These are phyloP conservation scores for Agapostemon virescens DNA, from an alignment of 2,888 invertebrate species.

Conservation along the genomic window DNA sequence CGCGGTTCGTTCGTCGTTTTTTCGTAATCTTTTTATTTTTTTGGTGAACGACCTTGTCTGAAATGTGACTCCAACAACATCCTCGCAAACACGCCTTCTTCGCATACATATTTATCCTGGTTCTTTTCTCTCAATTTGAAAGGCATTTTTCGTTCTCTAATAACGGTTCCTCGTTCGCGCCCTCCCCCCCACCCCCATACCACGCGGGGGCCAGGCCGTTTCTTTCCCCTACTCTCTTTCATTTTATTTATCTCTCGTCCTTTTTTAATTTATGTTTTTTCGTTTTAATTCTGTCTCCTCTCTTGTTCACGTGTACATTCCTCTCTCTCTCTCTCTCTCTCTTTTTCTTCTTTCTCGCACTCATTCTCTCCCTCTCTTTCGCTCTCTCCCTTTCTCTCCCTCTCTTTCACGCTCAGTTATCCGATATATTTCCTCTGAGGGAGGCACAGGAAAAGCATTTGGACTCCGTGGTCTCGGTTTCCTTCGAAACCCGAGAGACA, in stretches of 20 bases:
- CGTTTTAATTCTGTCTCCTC: constrained; percentile 12
- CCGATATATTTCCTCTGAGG: constrained; percentile 57
- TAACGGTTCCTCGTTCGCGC: constrained; percentile 40
- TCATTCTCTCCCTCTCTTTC: not conserved
- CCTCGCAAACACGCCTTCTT: not conserved
- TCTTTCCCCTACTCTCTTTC: not conserved
- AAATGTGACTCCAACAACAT: not conserved
- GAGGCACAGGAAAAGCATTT: constrained; percentile 64
- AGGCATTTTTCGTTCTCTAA: constrained; percentile 56
- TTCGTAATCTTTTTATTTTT: too few species aligned
- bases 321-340: not conserved
- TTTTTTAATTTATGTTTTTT: constrained; percentile 46
- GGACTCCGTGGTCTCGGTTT: constrained; percentile 52
- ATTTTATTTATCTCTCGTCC: constrained; percentile 53
- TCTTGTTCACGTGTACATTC: constrained; percentile 65
- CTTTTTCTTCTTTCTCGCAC: not conserved
- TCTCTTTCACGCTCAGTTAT: constrained; percentile 42
- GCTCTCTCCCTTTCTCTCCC: not conserved
- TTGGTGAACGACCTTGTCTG: constrained; percentile 39
- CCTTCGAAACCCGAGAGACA: constrained; percentile 40
- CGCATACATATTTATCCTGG: constrained; percentile 20
- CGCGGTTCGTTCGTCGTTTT: constrained; percentile 8
- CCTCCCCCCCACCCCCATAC: not conserved
- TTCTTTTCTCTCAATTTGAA: constrained; percentile 44
- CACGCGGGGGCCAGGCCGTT: constrained; percentile 54